A percentile compares a stretch with the other conserved stretches of the same genome.
phyloP scores from a whole-genome alignment of 2,888 invertebrate species.

The Microctonus aethiopoides region DNA sequence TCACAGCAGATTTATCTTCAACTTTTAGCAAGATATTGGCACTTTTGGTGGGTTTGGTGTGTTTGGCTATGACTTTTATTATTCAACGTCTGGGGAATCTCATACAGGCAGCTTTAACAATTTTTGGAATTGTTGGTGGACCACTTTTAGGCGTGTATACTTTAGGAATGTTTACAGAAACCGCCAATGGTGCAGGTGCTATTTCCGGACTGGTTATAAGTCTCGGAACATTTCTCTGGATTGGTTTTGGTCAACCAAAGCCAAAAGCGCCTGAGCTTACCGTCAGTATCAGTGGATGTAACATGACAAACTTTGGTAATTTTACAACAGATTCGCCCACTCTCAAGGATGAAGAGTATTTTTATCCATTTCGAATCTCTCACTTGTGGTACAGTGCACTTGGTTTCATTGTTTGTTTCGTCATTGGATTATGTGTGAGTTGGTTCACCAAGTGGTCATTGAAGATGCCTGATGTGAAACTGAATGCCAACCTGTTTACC shows the following conservation, averaged over 20 bases:
- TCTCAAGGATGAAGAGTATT: conserved; percentile 38
- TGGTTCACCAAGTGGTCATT: conserved; percentile 31
- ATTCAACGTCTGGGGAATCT: conserved; percentile 72
- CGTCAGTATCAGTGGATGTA: conserved; percentile 72
- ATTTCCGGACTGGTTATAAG: conserved; percentile 76
- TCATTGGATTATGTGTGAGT: conserved; percentile 44
- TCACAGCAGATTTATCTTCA: conserved; percentile 41
- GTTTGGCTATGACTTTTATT: conserved; percentile 83
- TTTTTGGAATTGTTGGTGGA: conserved; percentile 89
- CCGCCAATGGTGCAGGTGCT: conserved; percentile 80
- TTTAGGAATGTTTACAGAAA: conserved; percentile 84
- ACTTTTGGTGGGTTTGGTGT: conserved; percentile 78
- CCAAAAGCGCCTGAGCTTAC: conserved; percentile 72
- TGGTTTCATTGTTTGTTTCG: conserved; percentile 50
- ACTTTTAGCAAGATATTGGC: conserved; percentile 73
- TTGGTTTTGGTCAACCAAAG: conserved; percentile 85
- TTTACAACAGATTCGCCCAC: background rate
- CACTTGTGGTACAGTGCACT: conserved; percentile 62
- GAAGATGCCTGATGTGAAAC: conserved; percentile 33
- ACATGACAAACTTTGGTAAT: conserved; percentile 28
- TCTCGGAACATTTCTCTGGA: conserved; percentile 80
- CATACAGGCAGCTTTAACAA: conserved; percentile 85
- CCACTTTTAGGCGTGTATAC: conserved; percentile 86
- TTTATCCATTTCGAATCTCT: conserved; percentile 59
- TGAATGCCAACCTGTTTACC: conserved; percentile 51